Base-by-base conservation (phyloP, 2,888 invertebrate species). In the Tanytarsus gracilentus region DNA sequence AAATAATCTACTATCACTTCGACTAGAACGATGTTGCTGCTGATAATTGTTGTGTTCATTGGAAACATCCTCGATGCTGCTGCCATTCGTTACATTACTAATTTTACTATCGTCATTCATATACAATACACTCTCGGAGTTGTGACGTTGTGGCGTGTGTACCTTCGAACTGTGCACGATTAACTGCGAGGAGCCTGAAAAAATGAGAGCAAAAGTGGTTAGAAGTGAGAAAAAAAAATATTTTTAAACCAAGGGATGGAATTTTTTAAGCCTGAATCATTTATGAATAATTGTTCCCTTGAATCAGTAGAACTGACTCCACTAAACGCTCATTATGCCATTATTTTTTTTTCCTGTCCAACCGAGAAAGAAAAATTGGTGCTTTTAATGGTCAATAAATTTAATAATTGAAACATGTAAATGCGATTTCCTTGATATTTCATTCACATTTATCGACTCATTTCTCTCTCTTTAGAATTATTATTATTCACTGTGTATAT, bases 101-200 rank as follows among this genome's bases (percentile, higher is more conserved):
- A 29, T 44, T 21, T 44, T 61, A 30, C 39, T 50, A 14, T 76
- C 78, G 11, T 78, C 76, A 64, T 79, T 80, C 68, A 85, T 79
- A 67, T 85, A 85, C 44, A 85, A 72, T 23, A 87, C 84, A 67
- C 85, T 85, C 71, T 87, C 87, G 52, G 86, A 86, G 67, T 85
- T 82, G 70, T 86, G 86, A 61, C 86, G 77, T 71, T 88, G 86
- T 9, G 87, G 87, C 49, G 85, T 84, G 67, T 83, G 81, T 23
- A 88, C 87, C 62, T 85, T 76, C 29, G 87, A 83, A 67, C 87
- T 87, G 68, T 87, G 88, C 44, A 82, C 87, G 64, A 88, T 86
- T 63, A 83, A 75, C 67, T 84, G 85, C 64, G 77, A 73, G 60
- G 77, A 73, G 33, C 26, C 55, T 55, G 36, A 62, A 50, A 62